Evolutionary conservation across 2,113 vertebrate genomes (phyloP).

Genomic region (Chlamydotis undulata): DNA sequence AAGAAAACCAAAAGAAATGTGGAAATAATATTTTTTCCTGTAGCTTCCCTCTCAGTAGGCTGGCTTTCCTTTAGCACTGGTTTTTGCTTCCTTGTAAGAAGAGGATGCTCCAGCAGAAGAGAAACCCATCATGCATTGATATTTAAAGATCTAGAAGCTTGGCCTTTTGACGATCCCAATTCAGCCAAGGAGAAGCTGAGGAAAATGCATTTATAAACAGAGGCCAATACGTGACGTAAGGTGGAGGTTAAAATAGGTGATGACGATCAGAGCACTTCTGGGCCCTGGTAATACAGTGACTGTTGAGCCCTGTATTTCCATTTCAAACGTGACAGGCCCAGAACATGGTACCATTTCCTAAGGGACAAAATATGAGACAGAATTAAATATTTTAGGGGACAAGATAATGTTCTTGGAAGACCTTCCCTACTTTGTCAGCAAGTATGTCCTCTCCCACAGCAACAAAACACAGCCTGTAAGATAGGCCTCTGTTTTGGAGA

Average conservation of each 20-base stretch:
- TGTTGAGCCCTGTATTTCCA: not conserved
- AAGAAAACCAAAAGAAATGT: not conserved
- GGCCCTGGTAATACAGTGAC: not conserved
- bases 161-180: not conserved
- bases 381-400: not conserved
- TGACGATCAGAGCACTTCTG: not conserved
- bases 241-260: not conserved
- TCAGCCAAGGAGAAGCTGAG: not conserved
- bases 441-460: not conserved
- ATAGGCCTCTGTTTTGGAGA: not conserved
- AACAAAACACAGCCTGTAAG: not conserved
- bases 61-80: not conserved
- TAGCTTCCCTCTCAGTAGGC: not conserved
- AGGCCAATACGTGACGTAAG: not conserved
- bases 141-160: not conserved
- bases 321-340: not conserved
- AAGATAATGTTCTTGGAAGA: not conserved
- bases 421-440: not conserved
- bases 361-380: not conserved
- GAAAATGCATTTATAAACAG: not conserved
- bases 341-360: not conserved
- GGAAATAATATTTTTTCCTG: not conserved
- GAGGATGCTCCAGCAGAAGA: not conserved
- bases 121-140: not conserved
- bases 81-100: not conserved